These are phyloP conservation scores for Psix sp. DNA, from an alignment of 1,140 invertebrate genomes.

Conservation along the genomic window DNA sequence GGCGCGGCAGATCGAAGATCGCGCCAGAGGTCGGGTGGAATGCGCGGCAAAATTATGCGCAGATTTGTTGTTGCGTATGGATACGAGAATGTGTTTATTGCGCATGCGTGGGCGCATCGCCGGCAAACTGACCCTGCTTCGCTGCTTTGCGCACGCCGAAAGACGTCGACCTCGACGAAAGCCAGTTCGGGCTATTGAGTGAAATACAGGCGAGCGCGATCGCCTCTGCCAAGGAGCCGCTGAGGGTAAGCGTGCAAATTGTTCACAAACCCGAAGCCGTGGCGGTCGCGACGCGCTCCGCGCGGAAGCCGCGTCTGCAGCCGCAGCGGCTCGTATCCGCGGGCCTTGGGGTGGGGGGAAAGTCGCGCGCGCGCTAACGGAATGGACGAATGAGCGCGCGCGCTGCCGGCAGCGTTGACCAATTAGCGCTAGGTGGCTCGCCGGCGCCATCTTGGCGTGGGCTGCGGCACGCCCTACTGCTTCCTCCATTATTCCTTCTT, in stretches of 20 bases:
- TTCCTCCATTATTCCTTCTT: conserved; percentile 74
- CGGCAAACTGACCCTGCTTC: conserved; percentile 59
- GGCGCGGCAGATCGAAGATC: no score
- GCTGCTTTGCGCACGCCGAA: conserved; percentile 63
- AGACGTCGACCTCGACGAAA: conserved; percentile 19
- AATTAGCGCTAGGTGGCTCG: background rate
- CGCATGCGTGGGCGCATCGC: conserved; percentile 28
- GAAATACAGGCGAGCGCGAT: no score
- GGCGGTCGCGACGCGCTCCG: background rate
- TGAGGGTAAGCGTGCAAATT: background rate
- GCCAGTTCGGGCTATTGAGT: background rate
- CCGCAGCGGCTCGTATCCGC: background rate
- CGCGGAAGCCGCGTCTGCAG: conserved; percentile 1
- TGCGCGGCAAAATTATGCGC: no score
- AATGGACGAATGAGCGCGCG: conserved; percentile 17
- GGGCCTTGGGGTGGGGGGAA: conserved; percentile 5
- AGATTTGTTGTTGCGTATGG: no score
- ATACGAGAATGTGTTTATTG: no score
- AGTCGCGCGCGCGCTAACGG: conserved; percentile 25
- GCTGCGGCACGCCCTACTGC: conserved; percentile 73
- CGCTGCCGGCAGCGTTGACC: background rate
- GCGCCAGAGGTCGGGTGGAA: conserved; percentile 18
- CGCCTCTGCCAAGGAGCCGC: no score
- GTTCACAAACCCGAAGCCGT: background rate
- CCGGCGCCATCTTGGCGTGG: conserved; percentile 26